Evolutionary conservation across 2,797 vertebrate species (phyloP).

Genomic region (Gallirallus australis): DNA sequence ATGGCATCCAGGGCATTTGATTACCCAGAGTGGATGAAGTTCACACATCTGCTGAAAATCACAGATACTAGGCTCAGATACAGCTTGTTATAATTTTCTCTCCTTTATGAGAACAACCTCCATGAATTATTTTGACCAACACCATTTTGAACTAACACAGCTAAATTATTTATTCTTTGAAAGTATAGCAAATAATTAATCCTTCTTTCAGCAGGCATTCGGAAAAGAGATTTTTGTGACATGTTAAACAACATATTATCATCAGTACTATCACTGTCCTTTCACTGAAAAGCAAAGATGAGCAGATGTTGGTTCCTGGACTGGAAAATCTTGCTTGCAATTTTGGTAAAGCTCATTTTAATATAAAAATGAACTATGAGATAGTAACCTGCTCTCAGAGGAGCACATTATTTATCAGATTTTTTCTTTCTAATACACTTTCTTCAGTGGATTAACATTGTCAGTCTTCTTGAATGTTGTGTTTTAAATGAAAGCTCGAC

Average conservation of each 20-base stretch:
- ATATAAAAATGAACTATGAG: neutral
- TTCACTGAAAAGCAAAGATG: neutral
- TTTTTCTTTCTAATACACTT: slow-evolving; percentile 1
- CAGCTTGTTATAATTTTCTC: neutral
- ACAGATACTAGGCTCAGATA: neutral
- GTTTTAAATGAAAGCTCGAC: slow-evolving; percentile 17
- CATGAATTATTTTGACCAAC: slow-evolving; percentile 8
- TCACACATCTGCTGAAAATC: neutral
- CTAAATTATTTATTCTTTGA: neutral
- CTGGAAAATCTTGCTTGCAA: neutral
- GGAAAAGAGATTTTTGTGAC: neutral
- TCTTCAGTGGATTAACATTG: neutral
- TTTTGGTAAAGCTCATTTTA: neutral
- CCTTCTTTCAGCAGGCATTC: neutral
- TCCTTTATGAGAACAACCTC: accelerated
- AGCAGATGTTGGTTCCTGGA: neutral
- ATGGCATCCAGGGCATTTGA: neutral
- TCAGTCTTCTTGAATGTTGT: neutral
- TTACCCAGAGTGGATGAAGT: neutral
- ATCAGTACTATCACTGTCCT: neutral
- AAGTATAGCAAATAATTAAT: slow-evolving; percentile 17
- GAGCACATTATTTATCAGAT: neutral
- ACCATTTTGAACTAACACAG: neutral
- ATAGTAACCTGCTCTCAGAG: neutral
- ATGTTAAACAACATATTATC: neutral